Percentiles rank a stretch among this genome's conserved stretches.
These are phyloP conservation scores for Trochalopteron elliotii DNA, from an alignment of 2,113 vertebrate genomes.

Conservation along the genomic window DNA sequence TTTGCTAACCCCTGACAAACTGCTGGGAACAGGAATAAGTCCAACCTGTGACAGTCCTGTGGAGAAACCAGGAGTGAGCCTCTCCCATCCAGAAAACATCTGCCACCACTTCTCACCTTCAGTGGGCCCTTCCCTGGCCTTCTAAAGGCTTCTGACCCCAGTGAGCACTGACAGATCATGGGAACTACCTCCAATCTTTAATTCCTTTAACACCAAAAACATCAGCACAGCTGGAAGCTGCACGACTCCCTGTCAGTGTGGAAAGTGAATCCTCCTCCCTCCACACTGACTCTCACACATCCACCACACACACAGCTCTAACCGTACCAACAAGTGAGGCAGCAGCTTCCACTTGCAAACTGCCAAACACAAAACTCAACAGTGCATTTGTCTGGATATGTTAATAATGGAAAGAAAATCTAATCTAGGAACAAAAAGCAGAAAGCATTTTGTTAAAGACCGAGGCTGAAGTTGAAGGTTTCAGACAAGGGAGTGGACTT, in stretches of 20 bases:
- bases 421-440: constrained; percentile 45
- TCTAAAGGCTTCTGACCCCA: background rate
- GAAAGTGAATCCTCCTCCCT: background rate
- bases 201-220: background rate
- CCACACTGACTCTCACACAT: background rate
- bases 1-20: background rate
- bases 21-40: background rate
- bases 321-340: background rate
- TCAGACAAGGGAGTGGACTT: constrained; percentile 76
- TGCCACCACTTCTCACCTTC: background rate
- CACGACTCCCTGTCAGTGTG: background rate
- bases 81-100: background rate
- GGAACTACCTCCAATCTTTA: background rate
- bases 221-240: background rate
- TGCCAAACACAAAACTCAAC: constrained; percentile 16
- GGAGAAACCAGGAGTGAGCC: background rate
- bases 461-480: background rate
- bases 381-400: background rate
- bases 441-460: background rate
- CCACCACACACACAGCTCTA: background rate
- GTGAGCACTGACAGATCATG: background rate
- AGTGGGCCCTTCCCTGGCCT: background rate
- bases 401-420: constrained; percentile 25
- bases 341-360: constrained; percentile 34
- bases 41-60: background rate